Evolutionary conservation across 2,113 vertebrate species (phyloP).

Genomic region (Larimichthys crocea): DNA sequence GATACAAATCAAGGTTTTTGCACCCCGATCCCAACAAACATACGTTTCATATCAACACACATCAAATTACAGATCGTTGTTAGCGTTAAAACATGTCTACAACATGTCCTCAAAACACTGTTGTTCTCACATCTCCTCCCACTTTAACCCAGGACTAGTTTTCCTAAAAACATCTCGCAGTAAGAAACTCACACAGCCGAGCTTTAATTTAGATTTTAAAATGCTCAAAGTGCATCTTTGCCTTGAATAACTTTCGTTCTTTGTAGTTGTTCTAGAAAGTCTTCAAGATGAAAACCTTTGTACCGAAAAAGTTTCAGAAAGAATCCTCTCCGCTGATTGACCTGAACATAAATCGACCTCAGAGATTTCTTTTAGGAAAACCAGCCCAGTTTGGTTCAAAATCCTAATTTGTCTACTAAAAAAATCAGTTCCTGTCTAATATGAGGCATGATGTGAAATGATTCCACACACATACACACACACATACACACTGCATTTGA

Average conservation of each 20-base stretch:
- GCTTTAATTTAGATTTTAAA: not conserved
- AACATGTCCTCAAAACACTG: constrained; percentile 45
- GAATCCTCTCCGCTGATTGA: too few relatives aligned
- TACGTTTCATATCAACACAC: constrained; percentile 56
- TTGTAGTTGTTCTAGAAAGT: too few relatives aligned
- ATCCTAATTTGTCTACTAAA: not conserved
- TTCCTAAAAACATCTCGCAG: constrained; percentile 39
- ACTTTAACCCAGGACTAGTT: constrained; percentile 24
- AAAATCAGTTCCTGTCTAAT: constrained; percentile 41
- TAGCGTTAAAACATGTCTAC: constrained; percentile 48
- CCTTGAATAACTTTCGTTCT: too few relatives aligned
- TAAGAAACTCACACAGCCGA: not conserved
- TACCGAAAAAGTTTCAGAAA: too few relatives aligned
- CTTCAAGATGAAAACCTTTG: too few relatives aligned
- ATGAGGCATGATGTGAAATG: constrained; percentile 71
- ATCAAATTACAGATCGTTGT: constrained; percentile 55
- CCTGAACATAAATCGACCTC: too few relatives aligned
- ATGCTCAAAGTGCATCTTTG: not conserved
- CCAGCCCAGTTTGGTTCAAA: too few relatives aligned
- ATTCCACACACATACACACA: constrained; percentile 21
- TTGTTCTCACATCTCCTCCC: constrained; percentile 13
- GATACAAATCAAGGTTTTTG: constrained; percentile 7
- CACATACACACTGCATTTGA: constrained; percentile 23
- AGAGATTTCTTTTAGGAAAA: too few relatives aligned
- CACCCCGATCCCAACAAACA: constrained; percentile 49